A percentile compares a stretch with the other conserved stretches of the same genome.
Evolutionary conservation across 2,113 vertebrate genomes (phyloP).

Genomic region (Patagioenas fasciata): DNA sequence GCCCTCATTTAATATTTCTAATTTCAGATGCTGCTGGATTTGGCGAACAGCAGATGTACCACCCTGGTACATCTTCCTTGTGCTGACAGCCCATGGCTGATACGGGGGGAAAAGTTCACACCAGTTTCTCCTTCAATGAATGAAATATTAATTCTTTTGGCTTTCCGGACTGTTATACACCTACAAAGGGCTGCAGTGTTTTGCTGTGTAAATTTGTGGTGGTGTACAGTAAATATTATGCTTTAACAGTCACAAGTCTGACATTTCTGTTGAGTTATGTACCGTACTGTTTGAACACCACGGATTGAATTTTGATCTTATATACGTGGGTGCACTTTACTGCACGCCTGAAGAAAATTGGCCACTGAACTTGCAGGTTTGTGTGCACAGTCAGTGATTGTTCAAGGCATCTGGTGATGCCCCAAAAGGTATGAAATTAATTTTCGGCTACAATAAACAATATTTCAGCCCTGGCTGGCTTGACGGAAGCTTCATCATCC

Average conservation of each 20-base stretch:
- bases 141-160: constrained; percentile 5
- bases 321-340: constrained; percentile 18
- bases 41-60: neutral
- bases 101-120: neutral
- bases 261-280: constrained; percentile 48
- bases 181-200: neutral
- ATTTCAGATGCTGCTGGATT: neutral
- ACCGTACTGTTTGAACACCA: constrained; percentile 6
- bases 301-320: constrained; percentile 27
- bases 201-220: neutral
- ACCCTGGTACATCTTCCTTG: neutral
- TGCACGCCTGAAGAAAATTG: constrained; percentile 12
- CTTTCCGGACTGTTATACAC: neutral
- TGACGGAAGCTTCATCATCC: constrained; percentile 37
- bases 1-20: accelerated
- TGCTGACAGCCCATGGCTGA: neutral
- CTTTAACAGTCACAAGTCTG: neutral
- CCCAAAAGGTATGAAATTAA: constrained; percentile 63
- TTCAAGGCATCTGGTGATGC: constrained; percentile 6
- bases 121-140: neutral
- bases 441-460: constrained; percentile 67
- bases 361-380: constrained; percentile 18
- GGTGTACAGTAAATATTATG: constrained; percentile 41
- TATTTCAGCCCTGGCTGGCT: constrained; percentile 52
- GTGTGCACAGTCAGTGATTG: constrained; percentile 31